These are phyloP conservation scores for Deroplatys truncata DNA, from an alignment of 2,888 invertebrate species.

Conservation along the genomic window DNA sequence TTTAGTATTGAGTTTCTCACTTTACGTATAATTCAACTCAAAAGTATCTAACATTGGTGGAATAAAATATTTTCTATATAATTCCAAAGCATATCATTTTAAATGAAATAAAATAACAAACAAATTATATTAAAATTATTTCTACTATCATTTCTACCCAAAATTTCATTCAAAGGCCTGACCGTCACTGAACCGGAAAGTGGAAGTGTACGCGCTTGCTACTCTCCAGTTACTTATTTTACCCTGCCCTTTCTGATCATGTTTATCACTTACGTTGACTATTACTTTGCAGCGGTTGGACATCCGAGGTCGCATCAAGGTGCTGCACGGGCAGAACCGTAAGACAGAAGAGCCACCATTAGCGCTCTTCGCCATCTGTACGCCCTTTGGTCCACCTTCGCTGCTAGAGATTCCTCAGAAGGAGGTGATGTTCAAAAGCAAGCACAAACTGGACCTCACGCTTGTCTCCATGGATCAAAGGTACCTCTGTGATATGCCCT, in stretches of 20 bases:
- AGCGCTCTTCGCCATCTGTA: slow-evolving; percentile 95
- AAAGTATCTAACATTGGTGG: too few relatives aligned
- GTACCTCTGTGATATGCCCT: slow-evolving; percentile 44
- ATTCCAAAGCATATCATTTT: too few relatives aligned
- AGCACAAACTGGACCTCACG: slow-evolving; percentile 95
- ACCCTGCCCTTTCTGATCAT: background rate
- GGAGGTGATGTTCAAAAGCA: slow-evolving; percentile 99
- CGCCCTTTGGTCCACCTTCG: slow-evolving; percentile 97
- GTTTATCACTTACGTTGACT: background rate
- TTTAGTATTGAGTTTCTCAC: too few relatives aligned
- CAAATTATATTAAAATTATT: too few relatives aligned
- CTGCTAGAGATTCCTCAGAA: slow-evolving; percentile 95
- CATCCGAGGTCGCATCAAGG: slow-evolving; percentile 93
- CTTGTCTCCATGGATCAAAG: slow-evolving; percentile 97
- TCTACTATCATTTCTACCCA: too few relatives aligned
- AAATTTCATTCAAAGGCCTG: too few relatives aligned
- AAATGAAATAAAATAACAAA: too few relatives aligned
- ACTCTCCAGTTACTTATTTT: too few relatives aligned
- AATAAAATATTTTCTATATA: too few relatives aligned
- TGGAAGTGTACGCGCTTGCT: too few relatives aligned
- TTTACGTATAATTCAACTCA: too few relatives aligned
- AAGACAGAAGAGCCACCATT: slow-evolving; percentile 91
- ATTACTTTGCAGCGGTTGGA: slow-evolving; percentile 79
- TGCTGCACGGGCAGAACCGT: slow-evolving; percentile 93
- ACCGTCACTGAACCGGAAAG: too few relatives aligned